These are phyloP conservation scores for Toxonevra muliebris DNA, from an alignment of 2,888 invertebrate species.

Conservation along the genomic window DNA sequence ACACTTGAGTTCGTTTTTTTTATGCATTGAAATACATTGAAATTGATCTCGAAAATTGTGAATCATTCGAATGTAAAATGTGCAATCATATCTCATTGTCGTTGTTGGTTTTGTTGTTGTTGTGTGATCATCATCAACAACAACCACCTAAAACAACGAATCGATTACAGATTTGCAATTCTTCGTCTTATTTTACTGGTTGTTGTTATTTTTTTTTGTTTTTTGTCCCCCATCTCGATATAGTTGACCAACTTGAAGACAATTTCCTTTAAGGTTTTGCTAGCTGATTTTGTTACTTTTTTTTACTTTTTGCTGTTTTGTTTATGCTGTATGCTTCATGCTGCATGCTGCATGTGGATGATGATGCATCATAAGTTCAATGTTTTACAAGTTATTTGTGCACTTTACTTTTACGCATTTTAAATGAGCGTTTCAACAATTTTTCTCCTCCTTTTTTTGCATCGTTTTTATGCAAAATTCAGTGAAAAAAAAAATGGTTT, in stretches of 20 bases:
- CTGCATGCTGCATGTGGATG: not conserved
- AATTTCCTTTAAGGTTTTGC: no score
- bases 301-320: not conserved
- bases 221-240: not conserved
- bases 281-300: not conserved
- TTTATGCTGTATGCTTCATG: not conserved
- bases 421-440: constrained; percentile 21
- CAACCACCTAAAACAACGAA: not conserved
- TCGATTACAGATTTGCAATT: not conserved
- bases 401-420: constrained; percentile 32
- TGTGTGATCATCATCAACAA: not conserved
- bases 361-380: constrained; percentile 17
- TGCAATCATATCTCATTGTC: not conserved
- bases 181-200: not conserved
- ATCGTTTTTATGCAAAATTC: constrained; percentile 19
- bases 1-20: not conserved
- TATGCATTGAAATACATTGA: not conserved
- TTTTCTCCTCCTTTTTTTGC: not conserved
- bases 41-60: not conserved
- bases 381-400: constrained; percentile 34
- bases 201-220: not conserved
- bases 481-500: not conserved
- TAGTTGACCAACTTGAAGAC: not conserved
- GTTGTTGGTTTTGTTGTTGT: not conserved
- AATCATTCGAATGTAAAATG: not conserved